Evolutionary conservation across 1,140 invertebrate genomes (phyloP).

Genomic region (Dendroctonus ponderosae): DNA sequence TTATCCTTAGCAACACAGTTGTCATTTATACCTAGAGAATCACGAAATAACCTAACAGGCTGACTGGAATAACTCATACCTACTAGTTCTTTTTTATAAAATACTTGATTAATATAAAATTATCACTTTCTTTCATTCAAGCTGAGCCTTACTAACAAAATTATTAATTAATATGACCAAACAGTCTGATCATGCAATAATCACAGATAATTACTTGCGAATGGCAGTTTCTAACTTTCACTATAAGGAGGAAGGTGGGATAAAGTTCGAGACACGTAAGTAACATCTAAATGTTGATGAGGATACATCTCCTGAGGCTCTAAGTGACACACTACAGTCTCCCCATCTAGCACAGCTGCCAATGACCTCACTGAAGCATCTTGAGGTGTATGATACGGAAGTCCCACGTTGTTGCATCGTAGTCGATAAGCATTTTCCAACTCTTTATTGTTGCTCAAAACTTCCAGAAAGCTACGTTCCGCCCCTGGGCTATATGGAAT

Average conservation of each 20-base stretch:
- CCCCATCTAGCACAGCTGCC: constrained; percentile 77
- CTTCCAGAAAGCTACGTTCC: constrained; percentile 46
- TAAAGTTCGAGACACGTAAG: constrained; percentile 48
- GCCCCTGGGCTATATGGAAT: constrained; percentile 51
- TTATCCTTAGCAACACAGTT: constrained; percentile 7
- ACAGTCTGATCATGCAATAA: constrained; percentile 51
- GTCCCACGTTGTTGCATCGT: constrained; percentile 60
- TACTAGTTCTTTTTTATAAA: constrained; percentile 49
- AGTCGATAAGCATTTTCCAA: constrained; percentile 53
- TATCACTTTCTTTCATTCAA: constrained; percentile 51
- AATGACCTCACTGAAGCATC: constrained; percentile 61
- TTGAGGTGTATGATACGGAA: constrained; percentile 43
- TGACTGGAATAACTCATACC: constrained; percentile 49
- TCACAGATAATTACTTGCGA: constrained; percentile 53
- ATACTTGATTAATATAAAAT: constrained; percentile 51
- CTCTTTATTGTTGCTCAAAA: constrained; percentile 42
- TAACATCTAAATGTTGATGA: constrained; percentile 37
- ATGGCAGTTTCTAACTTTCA: constrained; percentile 51
- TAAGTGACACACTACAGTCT: constrained; percentile 79
- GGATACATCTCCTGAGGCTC: constrained; percentile 59
- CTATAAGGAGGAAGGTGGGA: constrained; percentile 48
- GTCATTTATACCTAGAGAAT: constrained; percentile 21
- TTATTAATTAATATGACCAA: constrained; percentile 46
- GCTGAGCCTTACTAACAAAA: constrained; percentile 48
- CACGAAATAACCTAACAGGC: constrained; percentile 37